Evolutionary conservation across 2,888 invertebrate genomes (phyloP).

Genomic region (Gryllus longicercus): DNA sequence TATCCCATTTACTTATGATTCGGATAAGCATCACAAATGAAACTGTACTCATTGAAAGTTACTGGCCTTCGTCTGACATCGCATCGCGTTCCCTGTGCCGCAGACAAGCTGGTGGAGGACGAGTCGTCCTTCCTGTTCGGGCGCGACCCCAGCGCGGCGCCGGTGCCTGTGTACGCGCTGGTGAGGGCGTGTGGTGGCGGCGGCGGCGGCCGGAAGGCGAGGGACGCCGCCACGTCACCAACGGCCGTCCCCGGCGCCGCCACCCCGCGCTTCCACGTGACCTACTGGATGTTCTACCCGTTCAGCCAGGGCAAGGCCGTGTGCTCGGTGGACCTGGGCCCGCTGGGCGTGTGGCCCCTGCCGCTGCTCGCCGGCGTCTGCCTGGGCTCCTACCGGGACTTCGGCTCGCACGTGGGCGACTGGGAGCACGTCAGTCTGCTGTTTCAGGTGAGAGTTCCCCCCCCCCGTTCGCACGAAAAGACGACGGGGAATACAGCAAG

Average conservation of each 20-base stretch:
- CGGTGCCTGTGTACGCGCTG: slow-evolving; percentile 56
- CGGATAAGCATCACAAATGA: no score
- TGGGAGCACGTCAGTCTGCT: slow-evolving; percentile 65
- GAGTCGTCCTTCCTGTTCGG: slow-evolving; percentile 59
- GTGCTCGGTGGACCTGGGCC: slow-evolving; percentile 51
- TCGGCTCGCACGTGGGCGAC: slow-evolving; percentile 65
- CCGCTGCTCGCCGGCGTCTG: slow-evolving; percentile 58
- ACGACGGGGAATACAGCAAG: no score
- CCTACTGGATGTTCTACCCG: slow-evolving; percentile 69
- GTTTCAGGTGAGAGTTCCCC: slow-evolving; percentile 48
- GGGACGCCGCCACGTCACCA: not conserved
- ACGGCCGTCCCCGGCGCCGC: not conserved
- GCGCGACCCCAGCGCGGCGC: slow-evolving; percentile 50
- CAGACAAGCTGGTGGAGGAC: slow-evolving; percentile 49
- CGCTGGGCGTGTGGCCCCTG: slow-evolving; percentile 58
- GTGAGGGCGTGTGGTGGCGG: slow-evolving; percentile 50
- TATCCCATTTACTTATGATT: no score
- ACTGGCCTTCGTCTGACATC: slow-evolving; percentile 17
- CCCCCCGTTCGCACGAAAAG: no score
- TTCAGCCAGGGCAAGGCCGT: slow-evolving; percentile 61
- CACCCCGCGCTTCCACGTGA: slow-evolving; percentile 56
- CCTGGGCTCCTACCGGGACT: slow-evolving; percentile 55
- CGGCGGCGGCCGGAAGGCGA: not conserved
- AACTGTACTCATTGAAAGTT: not conserved
- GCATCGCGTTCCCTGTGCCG: slow-evolving; percentile 34